phyloP scores from a whole-genome alignment of 53 echinoderm and acorn worm species.

The Stichopus horrens region DNA sequence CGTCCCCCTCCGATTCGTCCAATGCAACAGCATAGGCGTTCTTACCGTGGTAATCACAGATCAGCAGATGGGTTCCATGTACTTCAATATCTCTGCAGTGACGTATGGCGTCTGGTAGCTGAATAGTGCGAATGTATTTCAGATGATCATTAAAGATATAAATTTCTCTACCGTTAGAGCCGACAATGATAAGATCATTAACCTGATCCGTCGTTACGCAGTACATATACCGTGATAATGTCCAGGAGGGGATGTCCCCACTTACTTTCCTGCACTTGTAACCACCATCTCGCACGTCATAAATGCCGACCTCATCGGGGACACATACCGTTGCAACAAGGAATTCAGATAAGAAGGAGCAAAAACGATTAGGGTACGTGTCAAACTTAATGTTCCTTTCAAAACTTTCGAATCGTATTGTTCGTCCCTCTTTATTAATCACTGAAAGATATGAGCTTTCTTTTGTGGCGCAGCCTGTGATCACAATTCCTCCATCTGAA shows the following conservation, averaged over 20 bases:
- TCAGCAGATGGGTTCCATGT: not conserved
- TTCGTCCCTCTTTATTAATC: not conserved
- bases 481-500: not conserved
- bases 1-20: not conserved
- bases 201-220: not conserved
- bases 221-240: not conserved
- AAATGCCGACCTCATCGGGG: not conserved
- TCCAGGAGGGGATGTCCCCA: not conserved
- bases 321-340: not conserved
- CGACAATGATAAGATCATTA: not conserved
- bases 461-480: not conserved
- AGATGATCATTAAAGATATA: slow-evolving; percentile 11
- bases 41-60: slow-evolving; percentile 1
- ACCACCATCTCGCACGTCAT: not conserved
- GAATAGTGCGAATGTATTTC: not conserved
- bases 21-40: not conserved
- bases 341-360: not conserved
- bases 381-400: not conserved
- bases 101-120: not conserved
- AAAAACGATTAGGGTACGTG: not conserved
- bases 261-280: not conserved
- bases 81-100: not conserved
- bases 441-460: not conserved
- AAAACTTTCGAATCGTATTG: not conserved
- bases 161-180: not conserved